Evolutionary conservation across 2,797 vertebrate species (phyloP).

Genomic region (Lerista edwardsae): DNA sequence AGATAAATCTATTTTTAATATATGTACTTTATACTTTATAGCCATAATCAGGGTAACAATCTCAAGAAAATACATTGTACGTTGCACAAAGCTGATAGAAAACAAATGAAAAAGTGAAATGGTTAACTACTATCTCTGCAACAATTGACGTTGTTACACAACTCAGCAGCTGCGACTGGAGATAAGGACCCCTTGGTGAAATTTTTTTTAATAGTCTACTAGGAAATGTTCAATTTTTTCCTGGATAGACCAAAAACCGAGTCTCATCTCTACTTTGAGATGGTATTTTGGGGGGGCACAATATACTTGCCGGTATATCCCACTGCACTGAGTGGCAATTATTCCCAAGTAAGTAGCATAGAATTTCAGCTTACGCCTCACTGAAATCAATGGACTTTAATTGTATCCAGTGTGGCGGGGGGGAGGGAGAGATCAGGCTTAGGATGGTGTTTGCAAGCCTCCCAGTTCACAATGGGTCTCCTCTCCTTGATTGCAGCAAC

Average conservation of each 20-base stretch:
- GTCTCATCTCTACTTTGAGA: neutral
- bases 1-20: constrained; percentile 43
- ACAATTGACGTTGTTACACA: neutral
- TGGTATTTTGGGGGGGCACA: neutral
- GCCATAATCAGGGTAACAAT: neutral
- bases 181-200: neutral
- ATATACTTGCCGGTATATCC: neutral
- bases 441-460: too few species aligned
- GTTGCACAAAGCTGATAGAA: neutral
- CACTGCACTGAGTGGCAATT: neutral
- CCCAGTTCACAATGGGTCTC: too few species aligned
- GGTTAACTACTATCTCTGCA: neutral
- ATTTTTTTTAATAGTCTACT: neutral
- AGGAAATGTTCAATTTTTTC: neutral
- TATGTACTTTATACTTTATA: neutral
- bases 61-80: neutral
- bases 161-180: neutral
- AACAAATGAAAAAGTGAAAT: neutral
- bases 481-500: too few species aligned
- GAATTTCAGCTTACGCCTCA: neutral
- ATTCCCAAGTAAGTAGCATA: neutral
- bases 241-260: neutral
- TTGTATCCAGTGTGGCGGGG: neutral
- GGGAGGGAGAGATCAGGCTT: too few species aligned
- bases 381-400: neutral